phyloP scores from a whole-genome alignment of 2,113 vertebrate genomes.

The Antennarius striatus region DNA sequence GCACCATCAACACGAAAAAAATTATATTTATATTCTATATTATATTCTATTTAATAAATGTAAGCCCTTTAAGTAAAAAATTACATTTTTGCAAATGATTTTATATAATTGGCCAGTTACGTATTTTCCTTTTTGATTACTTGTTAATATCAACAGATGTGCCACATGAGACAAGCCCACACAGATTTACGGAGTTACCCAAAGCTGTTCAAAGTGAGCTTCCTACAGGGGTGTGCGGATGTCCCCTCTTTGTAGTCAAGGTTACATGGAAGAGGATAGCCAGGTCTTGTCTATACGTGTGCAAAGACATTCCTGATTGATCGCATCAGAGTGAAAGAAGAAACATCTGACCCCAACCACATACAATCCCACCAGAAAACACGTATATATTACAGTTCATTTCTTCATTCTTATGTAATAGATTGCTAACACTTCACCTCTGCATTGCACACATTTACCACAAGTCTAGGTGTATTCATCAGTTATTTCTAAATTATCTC shows the following conservation, averaged over 20 bases:
- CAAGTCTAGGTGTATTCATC: slow-evolving; percentile 1
- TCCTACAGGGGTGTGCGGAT: too few species aligned
- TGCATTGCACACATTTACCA: background rate
- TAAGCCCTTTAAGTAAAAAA: background rate
- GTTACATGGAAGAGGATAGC: slow-evolving; percentile 50
- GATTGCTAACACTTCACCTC: slow-evolving; percentile 5
- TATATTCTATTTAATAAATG: background rate
- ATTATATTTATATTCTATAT: too few species aligned
- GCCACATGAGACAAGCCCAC: background rate
- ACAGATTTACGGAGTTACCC: background rate
- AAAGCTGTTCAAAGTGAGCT: too few species aligned
- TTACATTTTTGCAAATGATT: too few species aligned
- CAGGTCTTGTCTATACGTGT: slow-evolving; percentile 40
- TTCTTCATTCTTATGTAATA: slow-evolving; percentile 43
- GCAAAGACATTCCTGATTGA: slow-evolving; percentile 51
- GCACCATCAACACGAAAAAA: too few species aligned
- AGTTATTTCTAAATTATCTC: too few species aligned
- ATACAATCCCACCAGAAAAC: slow-evolving; percentile 40
- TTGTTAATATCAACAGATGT: background rate
- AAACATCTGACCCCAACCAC: slow-evolving; percentile 62
- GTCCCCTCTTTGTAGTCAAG: slow-evolving; percentile 43
- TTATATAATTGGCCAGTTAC: too few species aligned
- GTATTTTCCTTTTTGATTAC: too few species aligned
- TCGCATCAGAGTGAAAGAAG: slow-evolving; percentile 69
- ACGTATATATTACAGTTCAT: slow-evolving; percentile 35